Evolutionary conservation across 1,140 invertebrate species (phyloP).

Genomic region (Trachymyrmex septentrionalis): DNA sequence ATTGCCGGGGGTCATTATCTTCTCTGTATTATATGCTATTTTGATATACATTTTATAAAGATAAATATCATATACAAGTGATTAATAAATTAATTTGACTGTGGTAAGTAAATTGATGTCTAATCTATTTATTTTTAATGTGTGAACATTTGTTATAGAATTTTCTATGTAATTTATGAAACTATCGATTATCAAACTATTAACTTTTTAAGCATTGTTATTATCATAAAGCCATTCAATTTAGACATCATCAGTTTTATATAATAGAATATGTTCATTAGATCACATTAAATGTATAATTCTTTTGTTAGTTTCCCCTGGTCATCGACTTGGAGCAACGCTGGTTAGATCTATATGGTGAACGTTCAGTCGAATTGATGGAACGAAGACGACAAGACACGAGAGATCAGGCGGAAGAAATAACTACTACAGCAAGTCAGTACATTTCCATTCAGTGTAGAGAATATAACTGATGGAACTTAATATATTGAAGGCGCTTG

Average conservation of each 20-base stretch:
- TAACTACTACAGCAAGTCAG: constrained; percentile 89
- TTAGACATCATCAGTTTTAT: constrained; percentile 15
- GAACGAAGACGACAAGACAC: constrained; percentile 95
- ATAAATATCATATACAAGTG: constrained; percentile 61
- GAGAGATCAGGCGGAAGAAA: constrained; percentile 97
- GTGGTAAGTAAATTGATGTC: constrained; percentile 71
- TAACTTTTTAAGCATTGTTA: constrained; percentile 7
- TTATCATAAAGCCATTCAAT: background rate
- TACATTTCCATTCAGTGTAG: constrained; percentile 74
- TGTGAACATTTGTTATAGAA: constrained; percentile 37
- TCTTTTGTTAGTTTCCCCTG: constrained; percentile 90
- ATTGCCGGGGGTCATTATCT: constrained; percentile 85
- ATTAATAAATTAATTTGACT: constrained; percentile 62
- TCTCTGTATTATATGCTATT: constrained; percentile 81
- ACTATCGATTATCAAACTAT: constrained; percentile 29
- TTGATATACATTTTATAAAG: constrained; percentile 34
- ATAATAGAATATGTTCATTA: constrained; percentile 42
- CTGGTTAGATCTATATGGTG: constrained; percentile 91
- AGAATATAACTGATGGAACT: constrained; percentile 1
- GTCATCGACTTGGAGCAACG: constrained; percentile 93
- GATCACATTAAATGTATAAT: constrained; percentile 69
- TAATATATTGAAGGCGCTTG: background rate
- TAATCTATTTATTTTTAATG: constrained; percentile 54
- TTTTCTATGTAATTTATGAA: constrained; percentile 40
- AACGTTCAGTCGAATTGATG: constrained; percentile 91